Evolutionary conservation across 2,888 invertebrate genomes (phyloP).

Genomic region (Sesia bembeciformis): DNA sequence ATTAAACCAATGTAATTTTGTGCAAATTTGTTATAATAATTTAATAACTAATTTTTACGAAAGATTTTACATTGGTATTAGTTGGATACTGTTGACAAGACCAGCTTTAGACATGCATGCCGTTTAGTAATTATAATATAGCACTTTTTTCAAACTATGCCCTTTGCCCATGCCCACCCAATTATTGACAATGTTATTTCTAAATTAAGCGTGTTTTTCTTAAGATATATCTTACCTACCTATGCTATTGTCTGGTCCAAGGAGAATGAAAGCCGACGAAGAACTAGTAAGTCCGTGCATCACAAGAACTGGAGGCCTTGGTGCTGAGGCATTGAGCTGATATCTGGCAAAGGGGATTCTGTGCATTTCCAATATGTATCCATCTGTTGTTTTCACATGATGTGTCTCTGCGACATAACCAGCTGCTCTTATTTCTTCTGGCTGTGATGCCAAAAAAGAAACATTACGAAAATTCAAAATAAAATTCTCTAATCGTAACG

Average conservation of each 20-base stretch:
- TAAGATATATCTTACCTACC: constrained; percentile 19
- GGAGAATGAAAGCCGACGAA: constrained; percentile 21
- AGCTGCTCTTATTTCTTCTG: constrained; percentile 12
- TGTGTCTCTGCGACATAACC: constrained; percentile 26
- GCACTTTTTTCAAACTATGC: too few relatives aligned
- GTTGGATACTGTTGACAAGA: too few relatives aligned
- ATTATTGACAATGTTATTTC: too few relatives aligned
- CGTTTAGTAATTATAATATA: too few relatives aligned
- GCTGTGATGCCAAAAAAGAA: constrained; percentile 14
- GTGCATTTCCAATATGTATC: constrained; percentile 40
- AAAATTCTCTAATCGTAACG: too few relatives aligned
- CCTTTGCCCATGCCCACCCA: too few relatives aligned
- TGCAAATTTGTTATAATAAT: too few relatives aligned
- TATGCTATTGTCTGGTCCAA: constrained; percentile 27
- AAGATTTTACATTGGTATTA: too few relatives aligned
- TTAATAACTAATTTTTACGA: too few relatives aligned
- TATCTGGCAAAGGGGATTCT: constrained; percentile 31
- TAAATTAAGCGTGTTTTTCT: background rate
- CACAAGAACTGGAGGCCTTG: constrained; percentile 33
- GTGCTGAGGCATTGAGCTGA: constrained; percentile 4
- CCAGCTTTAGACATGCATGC: too few relatives aligned
- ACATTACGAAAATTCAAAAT: background rate
- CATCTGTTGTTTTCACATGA: constrained; percentile 30
- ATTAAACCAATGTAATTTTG: too few relatives aligned
- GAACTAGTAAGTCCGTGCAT: constrained; percentile 39